Percentiles rank a stretch among this genome's conserved stretches.
These are phyloP conservation scores for Poeciliopsis occidentalis DNA, from an alignment of 2,113 vertebrate genomes.

Conservation along the genomic window DNA sequence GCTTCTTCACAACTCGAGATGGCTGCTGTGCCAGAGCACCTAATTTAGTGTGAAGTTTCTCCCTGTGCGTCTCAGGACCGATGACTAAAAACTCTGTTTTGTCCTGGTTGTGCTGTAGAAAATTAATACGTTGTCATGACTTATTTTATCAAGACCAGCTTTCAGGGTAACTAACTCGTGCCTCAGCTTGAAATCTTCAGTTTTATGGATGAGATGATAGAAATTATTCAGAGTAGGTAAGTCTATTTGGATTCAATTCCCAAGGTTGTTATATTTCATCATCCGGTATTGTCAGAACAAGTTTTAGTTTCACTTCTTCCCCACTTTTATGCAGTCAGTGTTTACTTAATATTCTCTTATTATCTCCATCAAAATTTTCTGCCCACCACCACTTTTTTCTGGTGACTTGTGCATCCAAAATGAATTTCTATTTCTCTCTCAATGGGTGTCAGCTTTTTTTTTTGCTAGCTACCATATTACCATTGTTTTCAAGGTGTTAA, in stretches of 20 bases:
- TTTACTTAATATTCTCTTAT: slow-evolving; percentile 7
- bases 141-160: neutral
- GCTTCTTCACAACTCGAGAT: neutral
- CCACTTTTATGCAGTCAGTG: neutral
- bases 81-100: slow-evolving; percentile 1
- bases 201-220: no score
- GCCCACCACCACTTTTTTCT: slow-evolving; percentile 5
- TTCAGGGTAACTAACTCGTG: neutral
- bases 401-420: slow-evolving; percentile 23
- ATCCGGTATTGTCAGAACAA: neutral
- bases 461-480: slow-evolving; percentile 26
- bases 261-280: neutral
- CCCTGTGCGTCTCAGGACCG: neutral
- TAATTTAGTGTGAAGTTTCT: neutral
- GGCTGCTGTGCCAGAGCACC: neutral
- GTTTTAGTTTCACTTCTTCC: neutral
- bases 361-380: slow-evolving; percentile 5
- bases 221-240: neutral
- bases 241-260: neutral
- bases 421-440: slow-evolving; percentile 13
- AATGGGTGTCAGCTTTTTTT: slow-evolving; percentile 1
- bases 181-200: neutral
- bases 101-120: neutral
- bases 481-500: slow-evolving; percentile 53
- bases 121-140: neutral